Conservation (phyloP, 2,113 vertebrate species). For the Heterocephalus glaber region DNA sequence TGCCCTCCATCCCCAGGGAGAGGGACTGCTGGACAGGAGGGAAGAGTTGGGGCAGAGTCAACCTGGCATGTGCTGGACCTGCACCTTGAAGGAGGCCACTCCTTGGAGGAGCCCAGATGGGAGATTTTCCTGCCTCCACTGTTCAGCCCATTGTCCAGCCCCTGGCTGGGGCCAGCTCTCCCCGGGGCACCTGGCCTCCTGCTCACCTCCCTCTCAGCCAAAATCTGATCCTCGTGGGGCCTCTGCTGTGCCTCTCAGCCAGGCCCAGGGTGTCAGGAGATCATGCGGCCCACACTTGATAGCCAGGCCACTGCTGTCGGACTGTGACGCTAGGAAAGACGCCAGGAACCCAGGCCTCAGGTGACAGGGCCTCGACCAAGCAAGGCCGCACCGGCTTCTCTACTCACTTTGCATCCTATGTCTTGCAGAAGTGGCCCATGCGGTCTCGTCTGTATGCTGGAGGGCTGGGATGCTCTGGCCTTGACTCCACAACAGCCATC, state of each 20-base stretch:
- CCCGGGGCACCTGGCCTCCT: background rate
- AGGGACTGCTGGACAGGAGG: background rate
- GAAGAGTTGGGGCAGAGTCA: background rate
- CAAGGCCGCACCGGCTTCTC: background rate
- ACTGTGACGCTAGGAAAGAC: background rate
- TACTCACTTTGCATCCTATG: background rate
- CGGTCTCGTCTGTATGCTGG: constrained; percentile 90
- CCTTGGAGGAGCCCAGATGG: background rate
- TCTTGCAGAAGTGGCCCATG: constrained; percentile 93
- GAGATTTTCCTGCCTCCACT: background rate
- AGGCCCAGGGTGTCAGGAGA: background rate
- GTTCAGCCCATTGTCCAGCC: background rate
- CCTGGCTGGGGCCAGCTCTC: background rate
- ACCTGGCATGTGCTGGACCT: background rate
- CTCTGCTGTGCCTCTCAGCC: background rate
- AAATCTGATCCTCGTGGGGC: background rate
- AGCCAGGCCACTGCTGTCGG: background rate
- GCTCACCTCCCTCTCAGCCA: background rate
- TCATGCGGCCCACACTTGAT: fast-evolving
- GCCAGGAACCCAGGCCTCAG: background rate
- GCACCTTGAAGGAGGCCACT: background rate
- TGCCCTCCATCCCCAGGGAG: fast-evolving
- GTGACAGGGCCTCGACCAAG: background rate
- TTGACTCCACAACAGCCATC: background rate
- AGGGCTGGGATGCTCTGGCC: constrained; percentile 64